Evolutionary conservation across 2,888 invertebrate species (phyloP).

Genomic region (Sepiola atlantica): DNA sequence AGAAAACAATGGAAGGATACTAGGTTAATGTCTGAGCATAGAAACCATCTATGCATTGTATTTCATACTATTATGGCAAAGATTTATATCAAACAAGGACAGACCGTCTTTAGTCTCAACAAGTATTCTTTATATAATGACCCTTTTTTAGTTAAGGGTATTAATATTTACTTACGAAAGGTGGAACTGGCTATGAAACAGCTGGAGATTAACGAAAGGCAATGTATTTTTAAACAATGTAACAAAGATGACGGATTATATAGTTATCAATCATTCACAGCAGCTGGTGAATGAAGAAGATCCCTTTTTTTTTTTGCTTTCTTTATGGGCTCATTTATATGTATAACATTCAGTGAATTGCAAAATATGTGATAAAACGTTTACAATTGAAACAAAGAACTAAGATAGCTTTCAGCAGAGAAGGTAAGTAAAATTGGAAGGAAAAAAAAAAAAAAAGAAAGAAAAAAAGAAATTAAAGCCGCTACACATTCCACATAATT

Average conservation of each 20-base stretch:
- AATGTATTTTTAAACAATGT: constrained; percentile 24
- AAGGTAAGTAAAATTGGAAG: too few relatives aligned
- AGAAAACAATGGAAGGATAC: not conserved
- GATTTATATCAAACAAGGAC: not conserved
- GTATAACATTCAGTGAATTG: not conserved
- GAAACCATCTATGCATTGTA: not conserved
- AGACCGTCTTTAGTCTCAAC: not conserved
- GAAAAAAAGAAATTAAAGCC: too few relatives aligned
- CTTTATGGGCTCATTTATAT: not conserved
- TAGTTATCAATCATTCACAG: not conserved
- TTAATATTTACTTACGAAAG: not conserved
- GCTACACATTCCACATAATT: too few relatives aligned
- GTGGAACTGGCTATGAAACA: not conserved
- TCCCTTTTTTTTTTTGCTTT: not conserved
- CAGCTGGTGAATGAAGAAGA: not conserved
- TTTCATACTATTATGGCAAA: not conserved
- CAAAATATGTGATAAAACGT: not conserved
- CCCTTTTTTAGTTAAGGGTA: not conserved
- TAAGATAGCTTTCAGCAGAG: too few relatives aligned
- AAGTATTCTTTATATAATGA: not conserved
- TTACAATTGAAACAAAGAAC: not conserved
- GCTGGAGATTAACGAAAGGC: not conserved
- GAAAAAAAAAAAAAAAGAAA: too few relatives aligned
- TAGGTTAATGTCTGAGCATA: not conserved
- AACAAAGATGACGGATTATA: not conserved